Evolutionary conservation across 2,113 vertebrate genomes (phyloP).

Genomic region (Sisor rabdophorus): DNA sequence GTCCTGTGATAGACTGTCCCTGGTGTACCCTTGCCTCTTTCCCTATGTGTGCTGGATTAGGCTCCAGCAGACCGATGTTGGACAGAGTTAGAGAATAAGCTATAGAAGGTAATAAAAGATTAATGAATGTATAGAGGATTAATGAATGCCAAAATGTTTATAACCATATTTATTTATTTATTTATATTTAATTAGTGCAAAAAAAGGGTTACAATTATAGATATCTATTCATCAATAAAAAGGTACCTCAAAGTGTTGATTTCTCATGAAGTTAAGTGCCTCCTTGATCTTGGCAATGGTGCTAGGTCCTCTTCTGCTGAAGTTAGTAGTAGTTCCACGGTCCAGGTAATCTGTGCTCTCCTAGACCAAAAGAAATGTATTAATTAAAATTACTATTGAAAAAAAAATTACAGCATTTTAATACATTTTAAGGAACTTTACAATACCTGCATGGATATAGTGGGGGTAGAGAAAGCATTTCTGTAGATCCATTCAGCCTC

Average conservation of each 20-base stretch:
- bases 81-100: too few species aligned
- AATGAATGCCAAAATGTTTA: too few species aligned
- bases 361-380: conserved; percentile 58
- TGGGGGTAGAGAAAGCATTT: conserved; percentile 93
- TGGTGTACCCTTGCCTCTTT: too few species aligned
- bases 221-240: not conserved
- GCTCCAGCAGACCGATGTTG: too few species aligned
- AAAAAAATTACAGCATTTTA: not conserved
- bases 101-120: too few species aligned
- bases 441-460: conserved; percentile 93
- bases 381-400: too few species aligned
- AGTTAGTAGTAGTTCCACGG: conserved; percentile 86
- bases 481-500: conserved; percentile 98
- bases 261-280: conserved; percentile 96
- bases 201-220: not conserved
- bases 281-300: conserved; percentile 98
- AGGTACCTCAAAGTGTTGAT: conserved; percentile 94
- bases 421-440: not conserved
- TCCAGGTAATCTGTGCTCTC: conserved; percentile 93
- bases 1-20: too few species aligned
- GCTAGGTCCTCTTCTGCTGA: conserved; percentile 92
- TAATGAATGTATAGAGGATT: too few species aligned
- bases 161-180: too few species aligned
- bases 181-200: not conserved
- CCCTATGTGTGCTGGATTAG: too few species aligned